Evolutionary conservation across 2,888 invertebrate genomes (phyloP), one percentile per base, ranked within the genome.

Genomic region (Cheilosia urbana): DNA sequence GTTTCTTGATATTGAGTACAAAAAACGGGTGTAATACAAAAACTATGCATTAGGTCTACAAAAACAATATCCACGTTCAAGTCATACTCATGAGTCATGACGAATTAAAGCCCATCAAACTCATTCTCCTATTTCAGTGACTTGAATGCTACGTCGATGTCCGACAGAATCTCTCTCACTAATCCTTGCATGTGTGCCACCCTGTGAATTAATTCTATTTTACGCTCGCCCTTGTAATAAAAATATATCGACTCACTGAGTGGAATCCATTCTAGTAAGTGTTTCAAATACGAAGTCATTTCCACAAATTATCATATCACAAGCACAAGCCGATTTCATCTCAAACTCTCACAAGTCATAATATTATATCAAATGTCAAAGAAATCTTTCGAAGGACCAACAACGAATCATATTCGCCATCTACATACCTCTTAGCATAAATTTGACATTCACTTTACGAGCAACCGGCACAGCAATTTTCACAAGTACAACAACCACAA

Each of bases 341-440:
- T 19, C 42, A 7, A 17, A 37, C n/a, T 17, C 27, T 6, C 15
- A 42, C 1, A 17, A 47, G 13, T 34, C 57, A 47, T 57, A 45
- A 34, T n/a, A 40, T 45, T 40, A 66, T 27, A 55, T 30, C 42
- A 42, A 55, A 40, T 42, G 17, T 68, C 53, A 55, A 55, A 55
- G 42, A 17, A 13, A 51, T 65, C n/a, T 17, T 55, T 13, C n/a
- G 15, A 15, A 57, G 30, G 34, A 45, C 57, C 4, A 57, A 66
- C 7, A 27, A 30, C 55, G 55, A 68, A 68, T 55, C 53, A 17
- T 0, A 47, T 47, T 19, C 47, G 17, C 53, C 21, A 69, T 57
- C 57, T 45, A 69, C 9, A 69, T 69, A 69, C 69, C 57, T 69
- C 57, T 69, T 69, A 57, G 69, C 69, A 69, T 69, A 69, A 45